These are phyloP conservation scores for Selene dorsalis DNA, from an alignment of 2,797 vertebrate species.

Conservation along the genomic window DNA sequence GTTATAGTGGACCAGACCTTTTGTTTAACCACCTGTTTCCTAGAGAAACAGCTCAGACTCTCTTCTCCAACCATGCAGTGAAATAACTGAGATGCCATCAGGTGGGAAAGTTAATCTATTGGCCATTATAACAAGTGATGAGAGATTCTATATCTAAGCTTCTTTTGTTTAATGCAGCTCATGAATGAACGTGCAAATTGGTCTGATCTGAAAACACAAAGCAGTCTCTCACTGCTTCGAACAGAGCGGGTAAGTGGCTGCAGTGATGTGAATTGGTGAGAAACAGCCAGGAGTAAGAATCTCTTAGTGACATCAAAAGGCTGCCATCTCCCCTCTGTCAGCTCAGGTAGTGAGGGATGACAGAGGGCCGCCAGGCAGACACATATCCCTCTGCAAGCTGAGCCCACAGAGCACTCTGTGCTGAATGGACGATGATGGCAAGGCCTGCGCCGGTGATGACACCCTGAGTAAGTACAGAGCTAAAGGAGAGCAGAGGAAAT, in stretches of 20 bases:
- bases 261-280: conserved; percentile 87
- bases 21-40: conserved; percentile 8
- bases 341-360: conserved; percentile 50
- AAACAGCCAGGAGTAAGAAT: conserved; percentile 86
- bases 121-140: conserved; percentile 77
- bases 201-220: conserved; percentile 93
- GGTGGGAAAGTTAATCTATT: conserved; percentile 67
- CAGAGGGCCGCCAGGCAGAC: conserved; percentile 75
- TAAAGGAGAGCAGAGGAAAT: conserved; percentile 34
- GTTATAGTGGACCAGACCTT: background rate
- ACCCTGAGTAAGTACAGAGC: conserved; percentile 14
- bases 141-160: conserved; percentile 88
- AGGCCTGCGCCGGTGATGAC: conserved; percentile 33
- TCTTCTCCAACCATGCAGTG: background rate
- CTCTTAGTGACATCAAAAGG: conserved; percentile 91
- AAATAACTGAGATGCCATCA: conserved; percentile 49
- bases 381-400: conserved; percentile 55
- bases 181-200: conserved; percentile 92
- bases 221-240: conserved; percentile 84
- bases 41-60: background rate
- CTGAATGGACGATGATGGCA: conserved; percentile 45
- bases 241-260: conserved; percentile 83
- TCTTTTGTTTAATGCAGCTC: conserved; percentile 88
- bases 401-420: conserved; percentile 30
- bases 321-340: conserved; percentile 82